These are phyloP conservation scores for Centropus bengalensis DNA, from an alignment of 2,113 vertebrate species.

Conservation along the genomic window DNA sequence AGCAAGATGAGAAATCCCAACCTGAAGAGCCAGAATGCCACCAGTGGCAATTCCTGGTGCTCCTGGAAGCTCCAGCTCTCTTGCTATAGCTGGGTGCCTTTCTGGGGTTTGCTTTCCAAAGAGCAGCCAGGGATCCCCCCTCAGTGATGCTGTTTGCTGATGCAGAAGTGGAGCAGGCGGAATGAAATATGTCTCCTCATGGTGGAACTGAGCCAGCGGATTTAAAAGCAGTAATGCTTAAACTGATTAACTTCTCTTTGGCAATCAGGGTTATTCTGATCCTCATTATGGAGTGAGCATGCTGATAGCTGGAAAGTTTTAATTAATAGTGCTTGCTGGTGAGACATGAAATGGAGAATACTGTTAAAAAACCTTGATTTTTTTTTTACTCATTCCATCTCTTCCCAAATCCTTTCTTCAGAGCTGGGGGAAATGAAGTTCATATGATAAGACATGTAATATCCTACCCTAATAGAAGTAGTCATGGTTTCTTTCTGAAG, in stretches of 20 bases:
- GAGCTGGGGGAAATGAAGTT: neutral
- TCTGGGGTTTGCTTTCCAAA: neutral
- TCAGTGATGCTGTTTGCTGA: neutral
- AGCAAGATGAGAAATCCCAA: neutral
- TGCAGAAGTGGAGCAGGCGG: neutral
- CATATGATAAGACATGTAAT: neutral
- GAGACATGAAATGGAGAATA: neutral
- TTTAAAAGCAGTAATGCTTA: slow-evolving; percentile 32
- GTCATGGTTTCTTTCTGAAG: neutral
- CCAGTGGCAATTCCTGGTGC: neutral
- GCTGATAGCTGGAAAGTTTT: slow-evolving; percentile 23
- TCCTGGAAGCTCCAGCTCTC: neutral
- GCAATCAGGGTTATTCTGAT: neutral
- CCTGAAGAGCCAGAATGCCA: neutral
- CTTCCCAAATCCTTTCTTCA: neutral
- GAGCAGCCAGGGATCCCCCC: neutral
- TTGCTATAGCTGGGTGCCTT: neutral
- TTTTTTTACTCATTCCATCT: neutral
- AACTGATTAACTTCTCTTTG: slow-evolving; percentile 35
- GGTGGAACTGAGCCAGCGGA: neutral
- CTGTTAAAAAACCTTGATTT: neutral
- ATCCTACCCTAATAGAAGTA: neutral
- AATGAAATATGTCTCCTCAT: neutral
- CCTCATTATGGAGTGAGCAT: slow-evolving; percentile 1
- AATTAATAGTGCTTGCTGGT: slow-evolving; percentile 12